These are phyloP conservation scores for Turnix velox DNA, from an alignment of 2,113 vertebrate genomes.

Conservation along the genomic window DNA sequence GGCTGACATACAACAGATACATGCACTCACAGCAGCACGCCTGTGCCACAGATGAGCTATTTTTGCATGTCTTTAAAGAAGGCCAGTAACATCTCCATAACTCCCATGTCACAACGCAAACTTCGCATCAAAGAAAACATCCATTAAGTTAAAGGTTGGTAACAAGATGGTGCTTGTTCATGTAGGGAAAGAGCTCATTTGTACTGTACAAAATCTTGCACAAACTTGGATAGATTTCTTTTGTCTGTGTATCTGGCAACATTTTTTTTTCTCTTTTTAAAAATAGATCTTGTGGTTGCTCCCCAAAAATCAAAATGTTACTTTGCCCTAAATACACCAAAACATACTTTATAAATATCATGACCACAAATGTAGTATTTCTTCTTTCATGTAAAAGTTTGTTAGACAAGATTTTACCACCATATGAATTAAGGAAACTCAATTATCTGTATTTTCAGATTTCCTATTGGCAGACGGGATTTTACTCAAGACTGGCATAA, in stretches of 20 bases:
- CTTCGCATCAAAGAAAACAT: neutral
- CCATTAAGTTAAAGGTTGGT: neutral
- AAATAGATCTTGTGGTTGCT: neutral
- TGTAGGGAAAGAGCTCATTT: neutral
- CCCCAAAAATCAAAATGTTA: neutral
- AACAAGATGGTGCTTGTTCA: rapidly evolving
- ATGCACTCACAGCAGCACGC: neutral
- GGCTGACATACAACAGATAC: rapidly evolving
- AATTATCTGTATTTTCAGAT: neutral
- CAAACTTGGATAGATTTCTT: neutral
- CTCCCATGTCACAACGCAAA: neutral
- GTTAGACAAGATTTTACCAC: neutral
- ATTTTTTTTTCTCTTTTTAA: neutral
- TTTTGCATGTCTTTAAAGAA: neutral
- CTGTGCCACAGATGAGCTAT: neutral
- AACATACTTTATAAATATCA: neutral
- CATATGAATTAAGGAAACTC: neutral
- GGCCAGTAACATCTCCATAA: neutral
- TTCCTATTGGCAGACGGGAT: neutral
- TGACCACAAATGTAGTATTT: neutral
- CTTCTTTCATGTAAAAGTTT: neutral
- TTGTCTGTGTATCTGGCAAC: neutral
- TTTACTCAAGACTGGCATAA: neutral
- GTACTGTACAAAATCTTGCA: neutral
- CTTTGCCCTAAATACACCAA: neutral